These are phyloP conservation scores for Trialeurodes vaporariorum DNA, from an alignment of 1,140 invertebrate genomes.

Conservation along the genomic window DNA sequence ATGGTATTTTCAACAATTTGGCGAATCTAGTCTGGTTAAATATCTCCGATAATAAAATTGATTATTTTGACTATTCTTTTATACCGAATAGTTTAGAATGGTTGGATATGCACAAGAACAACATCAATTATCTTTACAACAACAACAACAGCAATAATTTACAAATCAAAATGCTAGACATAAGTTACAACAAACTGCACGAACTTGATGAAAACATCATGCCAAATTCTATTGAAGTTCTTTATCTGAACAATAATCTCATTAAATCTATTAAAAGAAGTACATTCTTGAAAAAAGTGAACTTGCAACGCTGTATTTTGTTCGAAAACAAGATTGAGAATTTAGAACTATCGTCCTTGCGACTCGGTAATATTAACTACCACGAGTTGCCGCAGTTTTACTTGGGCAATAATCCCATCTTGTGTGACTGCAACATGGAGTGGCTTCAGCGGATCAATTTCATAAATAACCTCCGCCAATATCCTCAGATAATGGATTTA, in stretches of 20 bases:
- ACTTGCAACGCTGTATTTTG: slow-evolving; percentile 69
- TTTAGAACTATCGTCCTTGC: slow-evolving; percentile 65
- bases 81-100: slow-evolving; percentile 71
- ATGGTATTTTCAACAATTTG: slow-evolving; percentile 70
- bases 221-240: slow-evolving; percentile 61
- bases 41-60: slow-evolving; percentile 78
- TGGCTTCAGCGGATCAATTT: slow-evolving; percentile 75
- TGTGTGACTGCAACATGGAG: slow-evolving; percentile 78
- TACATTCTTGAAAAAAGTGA: slow-evolving; percentile 71
- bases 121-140: slow-evolving; percentile 66
- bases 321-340: slow-evolving; percentile 73
- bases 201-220: slow-evolving; percentile 57
- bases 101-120: slow-evolving; percentile 83
- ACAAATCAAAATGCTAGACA: slow-evolving; percentile 65
- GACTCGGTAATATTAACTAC: slow-evolving; percentile 52
- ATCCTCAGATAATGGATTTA: slow-evolving; percentile 80
- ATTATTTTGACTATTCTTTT: slow-evolving; percentile 81
- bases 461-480: slow-evolving; percentile 52
- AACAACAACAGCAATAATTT: slow-evolving; percentile 48
- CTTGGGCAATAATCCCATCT: slow-evolving; percentile 74
- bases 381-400: slow-evolving; percentile 69
- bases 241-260: slow-evolving; percentile 73
- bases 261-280: slow-evolving; percentile 65
- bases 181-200: slow-evolving; percentile 66
- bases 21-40: slow-evolving; percentile 77